These are phyloP conservation scores for Sebastes wilsoni DNA, from an alignment of 2,797 vertebrate species.

Conservation along the genomic window DNA sequence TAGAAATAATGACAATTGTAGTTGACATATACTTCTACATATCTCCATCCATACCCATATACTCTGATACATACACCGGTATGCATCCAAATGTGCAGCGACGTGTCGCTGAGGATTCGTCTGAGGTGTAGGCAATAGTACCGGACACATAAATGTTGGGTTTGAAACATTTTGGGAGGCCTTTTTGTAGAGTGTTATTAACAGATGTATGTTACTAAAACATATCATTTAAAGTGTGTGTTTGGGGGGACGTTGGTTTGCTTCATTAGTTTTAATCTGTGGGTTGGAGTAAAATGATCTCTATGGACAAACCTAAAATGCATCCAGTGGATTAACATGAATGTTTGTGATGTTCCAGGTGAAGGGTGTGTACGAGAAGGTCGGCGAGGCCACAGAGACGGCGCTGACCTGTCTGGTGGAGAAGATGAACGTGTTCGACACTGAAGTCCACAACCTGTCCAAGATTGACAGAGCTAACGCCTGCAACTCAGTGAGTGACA, in stretches of 20 bases:
- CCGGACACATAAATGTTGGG: too few species aligned
- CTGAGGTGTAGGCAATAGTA: background rate
- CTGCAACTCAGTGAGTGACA: constrained; percentile 92
- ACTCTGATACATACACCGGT: too few species aligned
- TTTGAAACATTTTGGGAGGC: too few species aligned
- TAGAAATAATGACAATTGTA: too few species aligned
- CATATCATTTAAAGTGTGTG: background rate
- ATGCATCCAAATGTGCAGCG: too few species aligned
- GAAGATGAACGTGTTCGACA: constrained; percentile 99
- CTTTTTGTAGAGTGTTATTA: background rate
- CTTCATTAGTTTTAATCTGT: background rate
- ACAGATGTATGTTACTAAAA: background rate
- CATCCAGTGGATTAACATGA: background rate
- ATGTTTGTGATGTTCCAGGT: constrained; percentile 73
- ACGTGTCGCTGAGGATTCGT: background rate
- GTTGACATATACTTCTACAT: too few species aligned
- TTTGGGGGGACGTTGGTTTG: background rate
- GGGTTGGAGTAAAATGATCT: background rate
- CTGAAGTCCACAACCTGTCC: constrained; percentile 89
- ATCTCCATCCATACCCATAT: too few species aligned
- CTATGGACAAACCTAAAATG: background rate
- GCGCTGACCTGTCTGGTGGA: constrained; percentile 95
- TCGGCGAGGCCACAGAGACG: constrained; percentile 97
- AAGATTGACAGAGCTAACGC: constrained; percentile 95
- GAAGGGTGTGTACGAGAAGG: constrained; percentile 96